Evolutionary conservation across 2,797 vertebrate species (phyloP).

Genomic region (Balearica regulorum): DNA sequence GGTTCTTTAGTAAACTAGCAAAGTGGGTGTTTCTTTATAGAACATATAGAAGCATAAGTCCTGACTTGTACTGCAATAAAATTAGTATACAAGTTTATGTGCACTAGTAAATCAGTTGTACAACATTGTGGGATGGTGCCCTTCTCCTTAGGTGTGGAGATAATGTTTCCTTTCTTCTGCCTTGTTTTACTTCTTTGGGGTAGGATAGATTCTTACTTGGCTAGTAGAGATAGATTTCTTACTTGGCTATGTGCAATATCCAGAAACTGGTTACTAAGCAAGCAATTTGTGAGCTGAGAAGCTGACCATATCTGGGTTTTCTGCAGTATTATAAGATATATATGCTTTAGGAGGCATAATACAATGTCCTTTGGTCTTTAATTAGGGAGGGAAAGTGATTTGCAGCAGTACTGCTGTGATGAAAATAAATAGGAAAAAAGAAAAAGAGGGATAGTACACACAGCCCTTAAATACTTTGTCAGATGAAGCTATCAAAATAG

Average conservation of each 20-base stretch:
- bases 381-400: not conserved
- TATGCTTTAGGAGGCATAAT: not conserved
- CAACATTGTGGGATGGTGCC: not conserved
- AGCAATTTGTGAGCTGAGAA: not conserved
- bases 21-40: not conserved
- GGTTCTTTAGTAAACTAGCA: not conserved
- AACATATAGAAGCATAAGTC: not conserved
- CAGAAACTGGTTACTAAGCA: not conserved
- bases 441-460: not conserved
- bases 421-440: not conserved
- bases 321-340: not conserved
- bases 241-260: not conserved
- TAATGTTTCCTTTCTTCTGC: not conserved
- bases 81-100: accelerated
- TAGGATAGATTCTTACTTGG: not conserved
- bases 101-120: not conserved
- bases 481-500: not conserved
- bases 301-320: not conserved
- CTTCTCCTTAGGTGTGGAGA: not conserved
- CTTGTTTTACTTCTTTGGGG: not conserved
- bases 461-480: not conserved
- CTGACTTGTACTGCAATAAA: not conserved
- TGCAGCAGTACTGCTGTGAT: not conserved
- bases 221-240: not conserved
- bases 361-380: not conserved